Conservation (phyloP, 2,888 invertebrate species). For the Malthinus flaveolus region DNA sequence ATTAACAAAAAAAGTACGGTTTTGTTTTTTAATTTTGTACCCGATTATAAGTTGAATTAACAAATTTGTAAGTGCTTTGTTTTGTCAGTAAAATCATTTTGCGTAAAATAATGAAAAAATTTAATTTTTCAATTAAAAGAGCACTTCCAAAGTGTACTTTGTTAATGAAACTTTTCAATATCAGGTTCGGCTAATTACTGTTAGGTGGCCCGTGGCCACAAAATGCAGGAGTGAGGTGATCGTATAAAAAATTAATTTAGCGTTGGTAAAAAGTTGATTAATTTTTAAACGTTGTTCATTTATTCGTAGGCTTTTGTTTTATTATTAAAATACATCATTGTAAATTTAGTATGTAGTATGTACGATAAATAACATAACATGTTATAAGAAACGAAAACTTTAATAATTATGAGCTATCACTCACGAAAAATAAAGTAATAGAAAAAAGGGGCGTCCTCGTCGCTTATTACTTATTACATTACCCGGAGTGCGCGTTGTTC, state of each 20-base stretch:
- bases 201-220: constrained; percentile 39
- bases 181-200: constrained; percentile 44
- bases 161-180: constrained; percentile 47
- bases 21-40: too few species aligned
- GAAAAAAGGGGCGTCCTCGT: too few species aligned
- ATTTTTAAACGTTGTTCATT: constrained; percentile 23
- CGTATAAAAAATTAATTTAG: constrained; percentile 31
- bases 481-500: too few species aligned
- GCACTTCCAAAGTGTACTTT: constrained; percentile 44
- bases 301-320: constrained; percentile 22
- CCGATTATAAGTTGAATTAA: constrained; percentile 12
- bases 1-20: too few species aligned
- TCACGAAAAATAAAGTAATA: too few species aligned
- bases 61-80: constrained; percentile 23
- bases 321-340: constrained; percentile 12
- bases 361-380: too few species aligned
- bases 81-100: constrained; percentile 23
- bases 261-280: constrained; percentile 28
- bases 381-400: too few species aligned
- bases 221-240: constrained; percentile 15
- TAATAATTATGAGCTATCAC: too few species aligned
- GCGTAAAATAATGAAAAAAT: constrained; percentile 47
- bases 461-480: too few species aligned
- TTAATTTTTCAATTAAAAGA: constrained; percentile 48
- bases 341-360: too few species aligned